These are phyloP conservation scores for Rhinogobius similis DNA, from an alignment of 2,113 vertebrate species.

Conservation along the genomic window DNA sequence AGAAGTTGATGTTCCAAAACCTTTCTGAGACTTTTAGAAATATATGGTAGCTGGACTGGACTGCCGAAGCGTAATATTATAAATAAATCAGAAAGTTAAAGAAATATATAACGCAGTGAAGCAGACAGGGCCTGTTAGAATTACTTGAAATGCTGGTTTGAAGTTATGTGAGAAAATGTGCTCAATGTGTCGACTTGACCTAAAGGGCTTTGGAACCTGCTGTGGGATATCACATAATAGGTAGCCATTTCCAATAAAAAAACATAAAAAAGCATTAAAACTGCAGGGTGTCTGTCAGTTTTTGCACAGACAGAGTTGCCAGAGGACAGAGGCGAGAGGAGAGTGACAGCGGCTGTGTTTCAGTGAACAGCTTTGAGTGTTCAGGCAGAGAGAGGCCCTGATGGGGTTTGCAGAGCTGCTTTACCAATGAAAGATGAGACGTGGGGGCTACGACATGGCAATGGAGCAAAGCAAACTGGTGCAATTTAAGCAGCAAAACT, in stretches of 20 bases:
- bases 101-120: background rate
- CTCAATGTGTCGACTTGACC: conserved; percentile 21
- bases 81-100: conserved; percentile 2
- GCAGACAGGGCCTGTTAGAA: conserved; percentile 4
- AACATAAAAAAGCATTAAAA: conserved; percentile 27
- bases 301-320: conserved; percentile 25
- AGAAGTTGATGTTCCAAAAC: background rate
- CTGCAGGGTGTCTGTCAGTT: conserved; percentile 25
- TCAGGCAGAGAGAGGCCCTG: conserved; percentile 31
- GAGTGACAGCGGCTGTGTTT: conserved; percentile 15
- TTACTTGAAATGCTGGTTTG: conserved; percentile 2
- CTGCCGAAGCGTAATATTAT: background rate
- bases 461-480: conserved; percentile 10
- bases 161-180: conserved; percentile 7
- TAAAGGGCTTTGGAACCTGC: background rate
- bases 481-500: background rate
- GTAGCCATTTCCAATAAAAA: conserved; percentile 28
- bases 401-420: conserved; percentile 32
- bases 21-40: background rate
- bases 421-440: conserved; percentile 18
- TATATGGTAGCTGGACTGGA: background rate
- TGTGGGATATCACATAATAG: conserved; percentile 14
- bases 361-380: conserved; percentile 29
- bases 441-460: conserved; percentile 20
- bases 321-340: conserved; percentile 35